Percentiles rank a stretch among this genome's conserved stretches.
phyloP scores from a whole-genome alignment of 2,797 vertebrate species.

The Hemibagrus guttatus region DNA sequence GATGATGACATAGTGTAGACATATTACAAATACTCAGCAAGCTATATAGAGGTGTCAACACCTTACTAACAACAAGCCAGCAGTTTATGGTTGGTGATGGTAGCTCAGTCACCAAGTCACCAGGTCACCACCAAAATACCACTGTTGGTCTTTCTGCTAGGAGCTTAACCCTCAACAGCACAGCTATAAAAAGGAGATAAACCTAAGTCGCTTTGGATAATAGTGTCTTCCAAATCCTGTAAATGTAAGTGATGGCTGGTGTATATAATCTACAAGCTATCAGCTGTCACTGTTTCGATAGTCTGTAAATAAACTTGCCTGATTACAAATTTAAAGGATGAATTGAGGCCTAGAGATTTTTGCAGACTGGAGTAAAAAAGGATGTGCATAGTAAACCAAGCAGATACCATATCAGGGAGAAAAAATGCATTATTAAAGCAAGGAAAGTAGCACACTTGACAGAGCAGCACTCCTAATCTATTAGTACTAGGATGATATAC shows the following conservation, averaged over 20 bases:
- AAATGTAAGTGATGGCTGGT: too few species aligned
- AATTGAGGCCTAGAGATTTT: not conserved
- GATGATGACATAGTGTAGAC: not conserved
- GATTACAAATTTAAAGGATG: not conserved
- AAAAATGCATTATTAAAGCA: constrained; percentile 31
- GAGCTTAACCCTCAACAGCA: too few species aligned
- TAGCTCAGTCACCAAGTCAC: too few species aligned
- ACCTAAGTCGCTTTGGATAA: too few species aligned
- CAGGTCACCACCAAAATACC: too few species aligned
- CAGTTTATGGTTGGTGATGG: not conserved
- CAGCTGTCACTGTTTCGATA: not conserved
- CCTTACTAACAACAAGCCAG: not conserved
- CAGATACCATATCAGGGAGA: not conserved
- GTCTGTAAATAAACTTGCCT: not conserved
- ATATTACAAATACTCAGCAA: not conserved
- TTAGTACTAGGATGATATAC: constrained; percentile 6
- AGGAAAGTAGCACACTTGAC: constrained; percentile 16
- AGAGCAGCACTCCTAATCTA: not conserved
- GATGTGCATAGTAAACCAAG: constrained; percentile 15
- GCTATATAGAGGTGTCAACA: not conserved
- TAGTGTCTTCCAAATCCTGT: too few species aligned
- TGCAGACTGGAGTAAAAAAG: constrained; percentile 6
- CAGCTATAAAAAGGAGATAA: too few species aligned
- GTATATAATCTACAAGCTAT: not conserved
- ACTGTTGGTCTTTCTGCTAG: too few species aligned